Base-by-base conservation (phyloP, 2,797 vertebrate genomes). In the Taenioides sp. region DNA sequence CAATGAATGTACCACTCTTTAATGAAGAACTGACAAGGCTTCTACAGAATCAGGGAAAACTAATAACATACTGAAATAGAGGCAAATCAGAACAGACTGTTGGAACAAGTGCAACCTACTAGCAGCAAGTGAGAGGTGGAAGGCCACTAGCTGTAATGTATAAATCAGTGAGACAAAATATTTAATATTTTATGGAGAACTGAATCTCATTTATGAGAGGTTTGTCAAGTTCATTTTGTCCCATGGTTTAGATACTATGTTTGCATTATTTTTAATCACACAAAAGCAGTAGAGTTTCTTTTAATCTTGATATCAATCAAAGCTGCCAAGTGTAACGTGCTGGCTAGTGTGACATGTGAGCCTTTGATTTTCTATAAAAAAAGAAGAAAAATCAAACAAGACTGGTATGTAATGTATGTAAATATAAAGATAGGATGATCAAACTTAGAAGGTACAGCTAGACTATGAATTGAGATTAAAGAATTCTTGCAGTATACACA, bases 31-130 rank as follows among this genome's bases (percentile, higher is more conserved):
- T n/a, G n/a, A n/a, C 27, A 0, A 4, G 52, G 47, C 66, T n/a
- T 49, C 28, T 52, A 14, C 37, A 43, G 69, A 50, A 66, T 28
- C 57, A 0, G 4, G 16, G 70, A 61, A 63, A n/a, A n/a, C 20
- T 17, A 71, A 78, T 12, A 63, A 55, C 34, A 69, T 52, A 75
- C 73, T 47, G 37, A 70, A 73, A 75, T 22, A 58, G 69, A 70
- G 70, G 22, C 43, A 47, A 65, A 75, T 70, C 71, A 52, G 47
- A 65, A 28, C 37, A 7, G 72, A 40, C 22, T 58, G 63, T 17
- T 10, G 18, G 17, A 55, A 28, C 7, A 57, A 54, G 52, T 11
- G 28, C 4, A 0, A 28, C 68, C 5, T 58, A 1, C 59, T 12
- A 47, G 67, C 70, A 73, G 58, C 67, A 76, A 23, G 22, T 50